phyloP scores from a whole-genome alignment of 2,888 invertebrate genomes.

The Petrophora chlorosata region DNA sequence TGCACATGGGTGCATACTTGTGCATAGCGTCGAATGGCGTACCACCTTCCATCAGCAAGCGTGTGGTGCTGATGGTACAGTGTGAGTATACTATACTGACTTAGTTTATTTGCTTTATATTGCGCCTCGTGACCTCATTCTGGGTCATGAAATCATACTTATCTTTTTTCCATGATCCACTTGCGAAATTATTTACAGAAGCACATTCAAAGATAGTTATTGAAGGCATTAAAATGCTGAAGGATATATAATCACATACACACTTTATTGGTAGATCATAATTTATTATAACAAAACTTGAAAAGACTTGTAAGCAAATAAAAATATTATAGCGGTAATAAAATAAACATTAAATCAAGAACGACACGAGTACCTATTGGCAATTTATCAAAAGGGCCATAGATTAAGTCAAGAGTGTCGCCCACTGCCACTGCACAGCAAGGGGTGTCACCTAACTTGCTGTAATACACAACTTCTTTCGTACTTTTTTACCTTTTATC shows the following conservation, averaged over 20 bases:
- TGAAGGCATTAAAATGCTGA: too few species aligned
- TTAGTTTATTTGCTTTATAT: too few species aligned
- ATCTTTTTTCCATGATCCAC: too few species aligned
- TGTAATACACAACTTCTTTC: constrained; percentile 31
- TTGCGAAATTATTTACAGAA: too few species aligned
- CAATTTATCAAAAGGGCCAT: constrained; percentile 18
- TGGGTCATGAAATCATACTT: too few species aligned
- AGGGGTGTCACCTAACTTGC: constrained; percentile 3
- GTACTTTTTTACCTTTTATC: constrained; percentile 40
- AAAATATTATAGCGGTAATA: not conserved
- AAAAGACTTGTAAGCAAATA: too few species aligned
- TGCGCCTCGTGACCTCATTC: too few species aligned
- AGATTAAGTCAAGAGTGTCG: constrained; percentile 25
- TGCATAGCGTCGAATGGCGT: constrained; percentile 97
- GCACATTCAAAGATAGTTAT: too few species aligned
- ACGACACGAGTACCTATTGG: not conserved
- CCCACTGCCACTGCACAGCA: constrained; percentile 19
- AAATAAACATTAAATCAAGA: not conserved
- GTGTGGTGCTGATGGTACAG: constrained; percentile 92
- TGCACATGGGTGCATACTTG: constrained; percentile 96
- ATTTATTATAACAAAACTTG: too few species aligned
- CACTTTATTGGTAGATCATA: too few species aligned
- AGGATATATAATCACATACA: too few species aligned
- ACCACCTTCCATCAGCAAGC: constrained; percentile 94
- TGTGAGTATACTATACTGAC: constrained; percentile 91